Evolutionary conservation across 2,113 vertebrate genomes (phyloP), one percentile per base, ranked within the genome.

Genomic region (Oreocharis arfaki): DNA sequence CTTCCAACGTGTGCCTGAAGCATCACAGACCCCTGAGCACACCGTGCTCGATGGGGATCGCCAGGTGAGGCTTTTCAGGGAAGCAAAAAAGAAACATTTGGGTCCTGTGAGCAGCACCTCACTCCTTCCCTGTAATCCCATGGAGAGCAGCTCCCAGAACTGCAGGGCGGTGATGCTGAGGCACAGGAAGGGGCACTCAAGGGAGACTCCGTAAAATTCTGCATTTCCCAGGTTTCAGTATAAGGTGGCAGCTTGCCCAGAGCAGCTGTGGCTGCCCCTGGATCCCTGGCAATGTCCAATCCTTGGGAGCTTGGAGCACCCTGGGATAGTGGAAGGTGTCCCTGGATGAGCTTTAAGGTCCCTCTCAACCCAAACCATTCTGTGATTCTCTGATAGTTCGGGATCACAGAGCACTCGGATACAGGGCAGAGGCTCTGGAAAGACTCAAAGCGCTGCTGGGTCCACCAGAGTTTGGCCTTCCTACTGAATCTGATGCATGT

Each of bases 41-140:
- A 0, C 13, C 5, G 20, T 12, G 7, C 15, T 35, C 2, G 0
- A 1, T 9, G 49, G 65, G 41, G 5, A 26, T n/a, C 21, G 65
- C 35, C 2, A 27, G 61, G 32, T 16, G 55, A 7, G 27, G 4
- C 19, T 76, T 30, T 57, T 50, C 67, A 83, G 50, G 20, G 35
- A 79, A 80, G 42, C 41, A 64, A 3, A 67, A 59, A 32, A 9
- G 11, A 30, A 33, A 1, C 2, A 9, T 7, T 4, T 5, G 15
- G 18, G 11, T 49, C 7, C 37, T 16, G 50, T 7, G 46, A 22
- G 69, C 47, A 77, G 6, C 64, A 30, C 22, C 4, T 4, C 11
- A 0, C 3, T 22, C 73, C 65, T 59, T 33, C 47, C 42, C 11
- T 33, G 33, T 3, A 13, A 24, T 10, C 3, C 26, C n/a, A 2